Evolutionary conservation across 2,113 vertebrate species (phyloP).

Genomic region (Psettodes erumei): DNA sequence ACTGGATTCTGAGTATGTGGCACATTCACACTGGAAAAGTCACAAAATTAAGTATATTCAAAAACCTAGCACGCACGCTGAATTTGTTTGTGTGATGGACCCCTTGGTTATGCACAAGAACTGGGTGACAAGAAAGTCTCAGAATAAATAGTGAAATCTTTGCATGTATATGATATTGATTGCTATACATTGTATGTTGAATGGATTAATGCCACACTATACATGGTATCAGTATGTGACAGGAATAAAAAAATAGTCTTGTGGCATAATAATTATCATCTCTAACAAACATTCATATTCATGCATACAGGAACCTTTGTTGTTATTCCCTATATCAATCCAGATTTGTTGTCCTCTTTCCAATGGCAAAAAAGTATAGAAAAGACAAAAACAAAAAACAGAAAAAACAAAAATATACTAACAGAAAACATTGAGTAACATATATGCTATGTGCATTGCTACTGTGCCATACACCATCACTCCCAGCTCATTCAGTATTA

Average conservation of each 20-base stretch:
- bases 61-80: not conserved
- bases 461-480: not conserved
- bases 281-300: no score
- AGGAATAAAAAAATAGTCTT: no score
- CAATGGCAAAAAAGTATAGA: not conserved
- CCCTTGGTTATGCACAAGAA: not conserved
- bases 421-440: not conserved
- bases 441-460: not conserved
- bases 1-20: not conserved
- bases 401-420: no score
- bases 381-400: not conserved
- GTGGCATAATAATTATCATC: no score
- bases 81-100: not conserved
- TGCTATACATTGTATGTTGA: no score
- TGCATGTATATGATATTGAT: no score
- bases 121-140: not conserved
- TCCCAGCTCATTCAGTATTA: conserved; percentile 19
- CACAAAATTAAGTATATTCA: not conserved
- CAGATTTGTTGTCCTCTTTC: not conserved
- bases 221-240: no score
- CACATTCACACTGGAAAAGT: not conserved
- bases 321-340: no score
- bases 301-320: no score
- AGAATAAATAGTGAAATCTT: no score
- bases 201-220: not conserved